Evolutionary conservation across 92 coral and sea anemone species (phyloP), one percentile per base, ranked within the genome.

Genomic region (Galaxea fascicularis): DNA sequence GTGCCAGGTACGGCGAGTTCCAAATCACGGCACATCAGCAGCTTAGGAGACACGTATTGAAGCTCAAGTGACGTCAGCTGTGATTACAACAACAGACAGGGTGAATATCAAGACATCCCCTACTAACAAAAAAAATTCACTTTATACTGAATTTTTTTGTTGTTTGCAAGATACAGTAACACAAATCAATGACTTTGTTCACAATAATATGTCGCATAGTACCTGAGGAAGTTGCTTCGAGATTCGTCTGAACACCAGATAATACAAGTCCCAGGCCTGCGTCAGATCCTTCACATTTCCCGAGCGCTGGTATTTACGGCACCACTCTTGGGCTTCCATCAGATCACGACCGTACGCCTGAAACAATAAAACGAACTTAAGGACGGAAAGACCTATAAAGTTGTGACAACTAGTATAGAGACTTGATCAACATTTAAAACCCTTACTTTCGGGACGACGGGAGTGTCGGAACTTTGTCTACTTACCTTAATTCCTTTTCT

Each of bases 291-390:
- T 96, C 8, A 94, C 99, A 76, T 93, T 96, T 51, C 90, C 88
- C 3, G 99, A 96, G 74, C 95, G 91, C 87, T 96, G 99, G 84
- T 94, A 94, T 70, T 95, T 92, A 71, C 92, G 93, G 76, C 99
- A 96, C 99, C 99, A 96, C 41, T 96, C 99, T 75, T 94, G 99
- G 12, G 99, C 99, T 58, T 96, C 99, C 98, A 96, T 94, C 47
- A 96, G 89, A 49, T 96, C 99, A 25, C 99, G 98, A 9, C 98
- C 99, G 82, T 96, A 95, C 4, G 99, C 99, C 94, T 94, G 76
- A 29, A 17, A 22, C 56, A 52, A 39, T 39, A 25, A 1, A 46
- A 68, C 9, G 16, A 4, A 58, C 22, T 18, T 12, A 28, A 2
- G 49, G 28, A 54, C 27, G 18, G 4, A 49, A 9, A 0, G 54